phyloP scores from a whole-genome alignment of 1,140 invertebrate species.

The Zaprionus gabonicus region DNA sequence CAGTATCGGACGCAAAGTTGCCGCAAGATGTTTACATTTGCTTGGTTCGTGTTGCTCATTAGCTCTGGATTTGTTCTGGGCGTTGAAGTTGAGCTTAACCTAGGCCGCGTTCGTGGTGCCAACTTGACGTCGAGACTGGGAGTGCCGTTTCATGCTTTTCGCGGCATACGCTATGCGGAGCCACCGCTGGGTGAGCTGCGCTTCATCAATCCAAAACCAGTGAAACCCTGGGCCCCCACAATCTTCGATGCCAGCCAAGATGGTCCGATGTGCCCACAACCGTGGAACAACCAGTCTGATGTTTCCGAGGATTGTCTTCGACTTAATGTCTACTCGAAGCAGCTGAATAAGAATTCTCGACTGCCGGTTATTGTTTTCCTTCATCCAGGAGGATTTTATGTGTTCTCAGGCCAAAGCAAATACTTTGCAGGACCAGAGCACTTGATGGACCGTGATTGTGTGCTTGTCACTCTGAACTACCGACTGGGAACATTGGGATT shows the following conservation, averaged over 20 bases:
- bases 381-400: conserved; percentile 87
- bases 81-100: conserved; percentile 56
- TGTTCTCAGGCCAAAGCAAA: conserved; percentile 85
- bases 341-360: conserved; percentile 67
- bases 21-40: conserved; percentile 15
- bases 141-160: conserved; percentile 87
- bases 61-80: background rate
- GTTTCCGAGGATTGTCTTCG: conserved; percentile 91
- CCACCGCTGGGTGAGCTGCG: conserved; percentile 80
- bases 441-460: conserved; percentile 86
- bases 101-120: conserved; percentile 67
- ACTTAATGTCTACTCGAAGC: conserved; percentile 92
- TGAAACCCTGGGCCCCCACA: conserved; percentile 85
- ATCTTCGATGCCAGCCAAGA: conserved; percentile 86
- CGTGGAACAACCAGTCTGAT: conserved; percentile 65
- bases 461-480: conserved; percentile 88
- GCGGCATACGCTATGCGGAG: conserved; percentile 88
- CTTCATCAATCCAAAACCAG: conserved; percentile 83
- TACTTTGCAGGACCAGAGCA: conserved; percentile 84
- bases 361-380: conserved; percentile 87
- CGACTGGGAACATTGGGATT: conserved; percentile 88
- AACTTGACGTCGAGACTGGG: conserved; percentile 74
- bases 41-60: conserved; percentile 6
- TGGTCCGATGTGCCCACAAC: conserved; percentile 86
- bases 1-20: conserved; percentile 2